A percentile compares a stretch with the other conserved stretches of the same genome.
Evolutionary conservation across 2,797 vertebrate species (phyloP).

Genomic region (Eremophila alpestris): DNA sequence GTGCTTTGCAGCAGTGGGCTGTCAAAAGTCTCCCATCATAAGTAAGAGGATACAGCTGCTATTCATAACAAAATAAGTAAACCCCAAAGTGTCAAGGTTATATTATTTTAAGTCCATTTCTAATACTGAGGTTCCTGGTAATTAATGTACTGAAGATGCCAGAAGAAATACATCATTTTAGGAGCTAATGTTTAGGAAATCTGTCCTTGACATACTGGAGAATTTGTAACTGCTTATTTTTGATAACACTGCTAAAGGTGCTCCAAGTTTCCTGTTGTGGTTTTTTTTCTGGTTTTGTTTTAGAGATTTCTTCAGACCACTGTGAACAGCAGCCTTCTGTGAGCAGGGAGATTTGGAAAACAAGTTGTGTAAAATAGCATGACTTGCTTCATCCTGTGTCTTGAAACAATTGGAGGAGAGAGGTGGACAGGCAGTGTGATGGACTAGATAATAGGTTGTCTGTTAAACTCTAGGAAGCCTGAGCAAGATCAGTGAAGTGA

Average conservation of each 20-base stretch:
- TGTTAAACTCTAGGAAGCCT: constrained; percentile 11
- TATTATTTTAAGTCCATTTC: constrained; percentile 24
- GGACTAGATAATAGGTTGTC: constrained; percentile 49
- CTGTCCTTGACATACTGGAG: background rate
- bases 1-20: constrained; percentile 4
- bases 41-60: constrained; percentile 66
- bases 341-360: background rate
- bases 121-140: background rate
- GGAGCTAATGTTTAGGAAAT: background rate
- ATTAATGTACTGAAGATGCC: constrained; percentile 23
- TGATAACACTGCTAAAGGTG: background rate
- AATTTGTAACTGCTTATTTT: background rate
- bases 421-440: background rate
- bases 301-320: background rate
- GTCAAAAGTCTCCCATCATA: background rate
- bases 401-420: constrained; percentile 13
- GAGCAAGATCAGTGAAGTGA: constrained; percentile 38
- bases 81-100: background rate
- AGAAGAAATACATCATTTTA: background rate
- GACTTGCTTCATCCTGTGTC: constrained; percentile 9
- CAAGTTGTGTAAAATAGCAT: background rate
- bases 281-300: background rate
- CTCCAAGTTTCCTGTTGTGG: background rate
- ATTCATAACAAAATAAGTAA: constrained; percentile 19
- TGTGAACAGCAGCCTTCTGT: background rate